A percentile compares a stretch with the other conserved stretches of the same genome.
Conservation (phyloP, 2,888 invertebrate species). For the Acleris laterana region DNA sequence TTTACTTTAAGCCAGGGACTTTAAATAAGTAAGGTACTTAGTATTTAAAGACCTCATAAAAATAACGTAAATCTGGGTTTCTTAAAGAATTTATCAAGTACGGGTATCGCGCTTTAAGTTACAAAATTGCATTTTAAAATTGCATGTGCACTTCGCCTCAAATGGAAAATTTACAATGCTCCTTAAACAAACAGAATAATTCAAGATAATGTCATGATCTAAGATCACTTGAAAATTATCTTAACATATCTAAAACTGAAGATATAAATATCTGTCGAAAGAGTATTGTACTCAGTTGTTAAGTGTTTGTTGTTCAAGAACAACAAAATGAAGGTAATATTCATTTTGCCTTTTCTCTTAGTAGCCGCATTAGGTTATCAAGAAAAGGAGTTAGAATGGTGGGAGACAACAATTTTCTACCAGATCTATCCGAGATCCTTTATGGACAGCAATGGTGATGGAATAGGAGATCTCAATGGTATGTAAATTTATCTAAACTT, state of each 20-base stretch:
- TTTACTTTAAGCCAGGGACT: no score
- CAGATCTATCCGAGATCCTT: constrained; percentile 93
- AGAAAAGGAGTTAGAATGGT: constrained; percentile 86
- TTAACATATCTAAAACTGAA: neutral
- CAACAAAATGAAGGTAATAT: constrained; percentile 39
- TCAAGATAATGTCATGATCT: constrained; percentile 6
- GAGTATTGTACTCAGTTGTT: constrained; percentile 3
- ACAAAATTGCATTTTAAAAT: no score
- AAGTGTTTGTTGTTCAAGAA: constrained; percentile 3
- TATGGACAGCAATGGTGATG: constrained; percentile 91
- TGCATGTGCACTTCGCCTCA: no score
- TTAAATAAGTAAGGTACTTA: no score
- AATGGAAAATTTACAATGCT: neutral
- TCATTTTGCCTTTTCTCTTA: constrained; percentile 54
- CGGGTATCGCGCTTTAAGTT: no score
- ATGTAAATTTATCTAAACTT: constrained; percentile 33
- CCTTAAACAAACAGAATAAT: neutral
- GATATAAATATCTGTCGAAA: constrained; percentile 13
- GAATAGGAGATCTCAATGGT: constrained; percentile 86
- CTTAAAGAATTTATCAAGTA: no score
- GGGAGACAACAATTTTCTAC: constrained; percentile 90
- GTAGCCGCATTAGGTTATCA: constrained; percentile 48
- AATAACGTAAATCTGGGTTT: no score
- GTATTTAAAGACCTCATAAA: no score
- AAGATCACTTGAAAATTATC: constrained; percentile 16